A percentile compares a stretch with the other conserved stretches of the same genome.
These are phyloP conservation scores for Drosophila prosaltans DNA, from an alignment of 1,140 invertebrate genomes.

Conservation along the genomic window DNA sequence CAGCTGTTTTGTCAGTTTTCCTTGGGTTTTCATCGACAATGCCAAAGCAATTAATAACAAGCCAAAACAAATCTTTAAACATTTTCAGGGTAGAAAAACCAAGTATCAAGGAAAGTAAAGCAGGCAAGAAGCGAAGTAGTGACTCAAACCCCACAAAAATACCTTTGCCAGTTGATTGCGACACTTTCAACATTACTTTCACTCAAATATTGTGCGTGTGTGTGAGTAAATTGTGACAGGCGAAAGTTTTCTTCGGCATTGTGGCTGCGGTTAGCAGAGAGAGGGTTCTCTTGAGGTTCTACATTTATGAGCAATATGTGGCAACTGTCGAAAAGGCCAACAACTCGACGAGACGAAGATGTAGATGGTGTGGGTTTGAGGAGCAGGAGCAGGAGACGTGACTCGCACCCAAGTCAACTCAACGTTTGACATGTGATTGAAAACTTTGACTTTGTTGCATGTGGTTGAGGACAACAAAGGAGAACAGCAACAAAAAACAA, in stretches of 20 bases:
- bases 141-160: constrained; percentile 21
- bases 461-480: constrained; percentile 56
- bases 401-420: constrained; percentile 67
- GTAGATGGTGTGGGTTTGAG: not conserved
- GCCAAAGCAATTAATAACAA: constrained; percentile 65
- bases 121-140: not conserved
- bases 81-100: not conserved
- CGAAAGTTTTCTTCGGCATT: constrained; percentile 66
- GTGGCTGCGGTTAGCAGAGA: constrained; percentile 56
- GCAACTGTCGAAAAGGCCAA: constrained; percentile 70
- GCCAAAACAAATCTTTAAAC: constrained; percentile 48
- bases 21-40: constrained; percentile 12
- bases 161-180: constrained; percentile 63
- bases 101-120: not conserved
- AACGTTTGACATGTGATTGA: constrained; percentile 79
- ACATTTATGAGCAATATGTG: constrained; percentile 80
- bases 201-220: not conserved
- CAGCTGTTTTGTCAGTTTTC: constrained; percentile 61
- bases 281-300: constrained; percentile 38
- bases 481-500: not conserved
- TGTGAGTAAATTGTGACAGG: constrained; percentile 59
- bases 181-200: constrained; percentile 44
- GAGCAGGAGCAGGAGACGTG: constrained; percentile 24
- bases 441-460: constrained; percentile 80
- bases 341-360: constrained; percentile 9